A percentile compares a stretch with the other conserved stretches of the same genome.
Evolutionary conservation across 2,113 vertebrate species (phyloP).

Genomic region (Myotis davidii): DNA sequence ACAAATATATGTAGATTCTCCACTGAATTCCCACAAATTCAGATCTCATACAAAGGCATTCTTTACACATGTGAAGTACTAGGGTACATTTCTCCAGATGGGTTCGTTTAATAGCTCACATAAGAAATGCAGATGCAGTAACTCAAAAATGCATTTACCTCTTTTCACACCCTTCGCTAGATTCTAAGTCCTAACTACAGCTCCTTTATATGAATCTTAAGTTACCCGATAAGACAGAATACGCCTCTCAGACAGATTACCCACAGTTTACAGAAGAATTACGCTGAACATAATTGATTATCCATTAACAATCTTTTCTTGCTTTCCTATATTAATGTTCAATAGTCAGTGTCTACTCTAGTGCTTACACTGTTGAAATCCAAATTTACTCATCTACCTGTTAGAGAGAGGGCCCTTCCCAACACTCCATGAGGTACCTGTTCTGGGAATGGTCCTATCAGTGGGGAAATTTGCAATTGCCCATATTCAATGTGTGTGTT

Average conservation of each 20-base stretch:
- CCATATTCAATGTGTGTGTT: neutral
- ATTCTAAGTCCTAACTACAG: neutral
- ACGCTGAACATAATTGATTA: neutral
- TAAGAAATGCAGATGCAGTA: neutral
- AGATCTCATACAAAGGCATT: neutral
- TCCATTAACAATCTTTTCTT: conserved; percentile 25
- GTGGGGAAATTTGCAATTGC: neutral
- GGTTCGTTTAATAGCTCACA: neutral
- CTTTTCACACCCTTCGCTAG: neutral
- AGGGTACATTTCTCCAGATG: neutral
- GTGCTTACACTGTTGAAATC: neutral
- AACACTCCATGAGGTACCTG: neutral
- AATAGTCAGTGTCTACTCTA: neutral
- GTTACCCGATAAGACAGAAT: neutral
- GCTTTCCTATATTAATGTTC: neutral
- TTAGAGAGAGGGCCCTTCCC: neutral
- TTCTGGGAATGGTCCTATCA: neutral
- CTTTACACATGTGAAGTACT: neutral
- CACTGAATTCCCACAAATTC: neutral
- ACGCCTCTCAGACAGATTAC: conserved; percentile 8
- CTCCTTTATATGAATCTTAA: conserved; percentile 17
- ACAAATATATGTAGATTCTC: neutral
- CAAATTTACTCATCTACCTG: neutral
- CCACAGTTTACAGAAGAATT: conserved; percentile 12
- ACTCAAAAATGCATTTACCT: neutral